These are phyloP conservation scores for Listronotus oregonensis DNA, from an alignment of 1,140 invertebrate genomes.

Conservation along the genomic window DNA sequence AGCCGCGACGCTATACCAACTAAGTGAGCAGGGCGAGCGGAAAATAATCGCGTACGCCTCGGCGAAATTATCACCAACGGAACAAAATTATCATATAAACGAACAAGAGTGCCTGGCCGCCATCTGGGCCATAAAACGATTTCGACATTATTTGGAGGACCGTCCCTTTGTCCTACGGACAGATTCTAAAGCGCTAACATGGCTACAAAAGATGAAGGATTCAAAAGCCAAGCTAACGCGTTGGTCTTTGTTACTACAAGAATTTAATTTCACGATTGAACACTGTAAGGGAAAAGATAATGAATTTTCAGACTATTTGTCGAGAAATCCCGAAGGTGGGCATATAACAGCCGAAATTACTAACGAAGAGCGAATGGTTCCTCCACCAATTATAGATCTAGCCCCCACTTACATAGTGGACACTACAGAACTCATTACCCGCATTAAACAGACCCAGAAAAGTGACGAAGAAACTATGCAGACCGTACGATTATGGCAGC, in stretches of 20 bases:
- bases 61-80: constrained; percentile 19
- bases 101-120: constrained; percentile 39
- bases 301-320: constrained; percentile 21
- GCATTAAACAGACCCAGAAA: constrained; percentile 7
- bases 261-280: constrained; percentile 39
- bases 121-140: constrained; percentile 54
- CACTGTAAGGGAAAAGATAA: constrained; percentile 43
- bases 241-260: constrained; percentile 45
- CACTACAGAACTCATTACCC: no score
- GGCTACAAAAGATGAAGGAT: constrained; percentile 42
- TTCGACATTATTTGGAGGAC: constrained; percentile 46
- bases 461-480: not conserved
- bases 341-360: no score
- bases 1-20: constrained; percentile 45
- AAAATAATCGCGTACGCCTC: constrained; percentile 30
- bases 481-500: not conserved
- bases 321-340: no score
- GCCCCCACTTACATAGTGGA: no score
- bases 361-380: no score
- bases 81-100: constrained; percentile 35
- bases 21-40: constrained; percentile 12
- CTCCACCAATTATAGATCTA: no score
- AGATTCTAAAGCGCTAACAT: constrained; percentile 35
- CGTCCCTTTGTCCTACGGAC: constrained; percentile 26
- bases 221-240: constrained; percentile 43